A percentile compares a stretch with the other conserved stretches of the same genome.
phyloP scores from a whole-genome alignment of 2,113 vertebrate species.

The Tylochromis polylepis region DNA sequence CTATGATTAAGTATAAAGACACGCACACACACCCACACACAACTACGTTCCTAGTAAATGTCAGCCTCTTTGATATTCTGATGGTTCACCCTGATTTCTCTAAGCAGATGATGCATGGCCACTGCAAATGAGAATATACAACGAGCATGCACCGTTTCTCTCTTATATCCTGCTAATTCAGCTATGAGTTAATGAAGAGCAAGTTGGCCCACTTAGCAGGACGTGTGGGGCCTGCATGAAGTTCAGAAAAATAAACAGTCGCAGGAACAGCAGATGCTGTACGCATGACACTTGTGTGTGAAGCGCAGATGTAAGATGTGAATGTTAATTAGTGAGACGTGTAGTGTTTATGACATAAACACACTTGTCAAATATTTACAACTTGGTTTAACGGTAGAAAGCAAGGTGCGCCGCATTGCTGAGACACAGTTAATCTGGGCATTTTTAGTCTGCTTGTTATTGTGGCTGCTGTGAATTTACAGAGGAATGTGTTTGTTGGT shows the following conservation, averaged over 20 bases:
- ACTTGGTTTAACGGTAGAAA: neutral
- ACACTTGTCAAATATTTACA: neutral
- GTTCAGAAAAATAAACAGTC: neutral
- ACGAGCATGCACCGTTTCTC: neutral
- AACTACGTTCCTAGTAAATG: constrained; percentile 60
- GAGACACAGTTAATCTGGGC: neutral
- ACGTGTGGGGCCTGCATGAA: neutral
- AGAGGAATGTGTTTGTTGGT: neutral
- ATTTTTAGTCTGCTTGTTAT: neutral
- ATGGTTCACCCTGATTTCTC: constrained; percentile 60
- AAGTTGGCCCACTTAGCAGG: constrained; percentile 33
- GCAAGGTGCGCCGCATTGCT: neutral
- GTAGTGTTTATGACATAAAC: neutral
- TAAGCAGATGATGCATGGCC: constrained; percentile 59
- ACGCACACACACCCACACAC: neutral
- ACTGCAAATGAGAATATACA: constrained; percentile 61
- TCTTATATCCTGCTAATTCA: constrained; percentile 32
- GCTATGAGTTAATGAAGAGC: constrained; percentile 2
- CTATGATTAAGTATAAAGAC: constrained; percentile 46
- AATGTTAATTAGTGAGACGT: neutral
- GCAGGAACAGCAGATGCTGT: neutral
- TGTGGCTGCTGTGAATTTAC: neutral
- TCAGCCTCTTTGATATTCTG: constrained; percentile 70
- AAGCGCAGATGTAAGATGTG: neutral
- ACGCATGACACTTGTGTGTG: neutral